Percentiles rank a stretch among this genome's conserved stretches.
These are phyloP conservation scores for Zingel zingel DNA, from an alignment of 2,113 vertebrate species.

Conservation along the genomic window DNA sequence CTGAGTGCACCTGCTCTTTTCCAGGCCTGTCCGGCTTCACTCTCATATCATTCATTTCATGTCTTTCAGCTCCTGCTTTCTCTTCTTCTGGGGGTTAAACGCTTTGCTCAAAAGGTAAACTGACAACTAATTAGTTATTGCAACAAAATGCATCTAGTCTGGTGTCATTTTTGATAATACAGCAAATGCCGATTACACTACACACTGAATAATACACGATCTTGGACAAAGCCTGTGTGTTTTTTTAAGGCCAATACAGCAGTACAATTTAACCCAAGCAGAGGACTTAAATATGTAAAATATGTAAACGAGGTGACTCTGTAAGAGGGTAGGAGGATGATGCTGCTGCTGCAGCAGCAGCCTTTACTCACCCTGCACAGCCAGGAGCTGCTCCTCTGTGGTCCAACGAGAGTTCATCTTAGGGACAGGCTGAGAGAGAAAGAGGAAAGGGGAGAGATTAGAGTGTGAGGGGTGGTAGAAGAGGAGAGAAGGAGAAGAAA, in stretches of 20 bases:
- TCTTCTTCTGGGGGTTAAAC: background rate
- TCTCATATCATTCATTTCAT: background rate
- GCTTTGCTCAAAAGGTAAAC: slow-evolving; percentile 11
- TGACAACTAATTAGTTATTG: background rate
- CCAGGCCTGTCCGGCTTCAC: slow-evolving; percentile 19
- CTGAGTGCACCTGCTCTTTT: slow-evolving; percentile 46
- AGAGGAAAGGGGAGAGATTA: slow-evolving; percentile 25
- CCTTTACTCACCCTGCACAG: slow-evolving; percentile 77
- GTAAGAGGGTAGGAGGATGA: background rate
- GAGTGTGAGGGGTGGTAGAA: background rate
- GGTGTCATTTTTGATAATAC: background rate
- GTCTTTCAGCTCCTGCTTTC: background rate
- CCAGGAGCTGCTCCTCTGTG: slow-evolving; percentile 86
- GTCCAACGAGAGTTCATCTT: slow-evolving; percentile 94
- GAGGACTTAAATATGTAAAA: background rate
- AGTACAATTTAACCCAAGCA: background rate
- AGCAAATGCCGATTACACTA: background rate
- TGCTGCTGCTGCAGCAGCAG: slow-evolving; percentile 6
- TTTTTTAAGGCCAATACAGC: background rate
- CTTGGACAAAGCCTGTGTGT: background rate
- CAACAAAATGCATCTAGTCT: background rate
- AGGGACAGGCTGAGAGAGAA: slow-evolving; percentile 80
- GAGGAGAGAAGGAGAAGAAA: background rate
- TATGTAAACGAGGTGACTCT: background rate
- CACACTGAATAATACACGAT: background rate